Evolutionary conservation across 1,140 invertebrate species (phyloP).

Genomic region (Rhizoglyphus robini): DNA sequence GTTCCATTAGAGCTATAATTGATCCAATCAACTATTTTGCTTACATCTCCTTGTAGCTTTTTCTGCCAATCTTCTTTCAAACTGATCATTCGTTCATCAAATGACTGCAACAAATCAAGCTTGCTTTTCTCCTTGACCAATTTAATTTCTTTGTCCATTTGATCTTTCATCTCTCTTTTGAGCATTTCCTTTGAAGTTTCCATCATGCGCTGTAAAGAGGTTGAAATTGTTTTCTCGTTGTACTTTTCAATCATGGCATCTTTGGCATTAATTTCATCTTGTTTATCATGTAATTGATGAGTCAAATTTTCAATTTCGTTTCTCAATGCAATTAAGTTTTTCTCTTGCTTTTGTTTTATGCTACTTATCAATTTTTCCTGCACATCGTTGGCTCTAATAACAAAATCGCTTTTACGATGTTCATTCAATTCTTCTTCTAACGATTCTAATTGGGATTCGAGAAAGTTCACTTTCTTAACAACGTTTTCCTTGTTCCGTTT

Average conservation of each 20-base stretch:
- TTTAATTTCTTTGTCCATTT: not conserved
- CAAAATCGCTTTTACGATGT: not conserved
- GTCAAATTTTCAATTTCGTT: not conserved
- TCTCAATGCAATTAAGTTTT: not conserved
- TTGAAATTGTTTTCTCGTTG: not conserved
- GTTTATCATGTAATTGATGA: not conserved
- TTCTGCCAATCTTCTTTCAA: slow-evolving; percentile 2
- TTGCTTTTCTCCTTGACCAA: not conserved
- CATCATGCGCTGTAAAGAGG: not conserved
- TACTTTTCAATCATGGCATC: not conserved
- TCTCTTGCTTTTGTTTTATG: not conserved
- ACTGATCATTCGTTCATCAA: not conserved
- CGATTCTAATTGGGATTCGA: not conserved
- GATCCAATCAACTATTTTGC: not conserved
- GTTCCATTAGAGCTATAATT: no score
- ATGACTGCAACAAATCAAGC: not conserved
- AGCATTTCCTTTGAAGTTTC: not conserved
- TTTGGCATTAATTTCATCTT: not conserved
- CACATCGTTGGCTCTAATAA: not conserved
- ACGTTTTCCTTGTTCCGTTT: not conserved
- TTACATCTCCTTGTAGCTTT: not conserved
- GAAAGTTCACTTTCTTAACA: not conserved
- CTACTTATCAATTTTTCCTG: not conserved
- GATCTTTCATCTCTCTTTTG: not conserved
- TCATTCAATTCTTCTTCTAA: slow-evolving; percentile 7